These are phyloP conservation scores for Capitella teleta DNA, from an alignment of 1,140 invertebrate species.

Conservation along the genomic window DNA sequence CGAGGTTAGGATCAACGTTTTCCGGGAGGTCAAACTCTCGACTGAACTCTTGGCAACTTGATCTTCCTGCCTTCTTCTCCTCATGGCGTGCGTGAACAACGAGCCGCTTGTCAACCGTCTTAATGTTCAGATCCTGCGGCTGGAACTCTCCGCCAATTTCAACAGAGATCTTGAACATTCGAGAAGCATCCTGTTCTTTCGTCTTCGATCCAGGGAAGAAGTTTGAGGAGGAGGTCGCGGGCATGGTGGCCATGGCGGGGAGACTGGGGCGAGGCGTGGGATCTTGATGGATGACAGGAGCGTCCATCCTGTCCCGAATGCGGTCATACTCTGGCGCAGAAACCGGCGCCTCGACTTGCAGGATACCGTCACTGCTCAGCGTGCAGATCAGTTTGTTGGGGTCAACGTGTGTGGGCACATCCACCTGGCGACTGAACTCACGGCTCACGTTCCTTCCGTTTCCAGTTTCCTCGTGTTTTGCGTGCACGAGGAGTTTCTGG, in stretches of 20 bases:
- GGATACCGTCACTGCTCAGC: constrained; percentile 34
- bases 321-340: constrained; percentile 14
- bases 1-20: constrained; percentile 34
- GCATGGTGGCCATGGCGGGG: constrained; percentile 16
- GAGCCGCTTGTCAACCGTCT: constrained; percentile 35
- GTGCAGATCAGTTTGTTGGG: constrained; percentile 29
- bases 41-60: constrained; percentile 38
- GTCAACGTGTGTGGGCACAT: constrained; percentile 34
- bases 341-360: constrained; percentile 29
- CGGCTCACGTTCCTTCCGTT: constrained; percentile 28
- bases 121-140: constrained; percentile 36
- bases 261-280: constrained; percentile 11
- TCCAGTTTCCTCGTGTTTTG: constrained; percentile 13
- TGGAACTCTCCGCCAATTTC: constrained; percentile 31
- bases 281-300: not conserved
- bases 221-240: constrained; percentile 23
- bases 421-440: constrained; percentile 37
- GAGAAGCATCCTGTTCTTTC: constrained; percentile 30
- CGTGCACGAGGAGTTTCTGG: constrained; percentile 29
- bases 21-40: constrained; percentile 40
- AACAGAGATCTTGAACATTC: constrained; percentile 30
- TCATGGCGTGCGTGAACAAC: constrained; percentile 37
- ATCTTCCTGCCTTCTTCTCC: constrained; percentile 30
- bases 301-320: not conserved
- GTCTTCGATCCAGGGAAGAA: constrained; percentile 21